Conservation (phyloP, 2,888 invertebrate genomes). For the Leistus spinibarbis region DNA sequence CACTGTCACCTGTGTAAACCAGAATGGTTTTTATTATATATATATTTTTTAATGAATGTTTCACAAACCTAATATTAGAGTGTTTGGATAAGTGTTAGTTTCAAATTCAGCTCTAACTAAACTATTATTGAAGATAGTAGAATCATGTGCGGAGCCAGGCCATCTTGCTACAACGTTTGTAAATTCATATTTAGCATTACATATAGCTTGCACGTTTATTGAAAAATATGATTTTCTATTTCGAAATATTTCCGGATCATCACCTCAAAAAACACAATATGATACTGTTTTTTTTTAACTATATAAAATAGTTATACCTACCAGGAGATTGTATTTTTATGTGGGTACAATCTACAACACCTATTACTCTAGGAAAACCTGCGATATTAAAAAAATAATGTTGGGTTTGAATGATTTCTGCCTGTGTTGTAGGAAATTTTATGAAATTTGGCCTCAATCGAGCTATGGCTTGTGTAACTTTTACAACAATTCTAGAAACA, state of each 20-base stretch:
- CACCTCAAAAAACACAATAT: conserved; percentile 39
- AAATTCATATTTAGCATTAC: neutral
- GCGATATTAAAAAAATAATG: conserved; percentile 10
- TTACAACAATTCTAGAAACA: no score
- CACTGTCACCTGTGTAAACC: no score
- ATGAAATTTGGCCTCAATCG: no score
- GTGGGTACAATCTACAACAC: conserved; percentile 9
- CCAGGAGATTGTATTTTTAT: conserved; percentile 13
- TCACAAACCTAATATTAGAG: neutral
- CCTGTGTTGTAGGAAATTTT: no score
- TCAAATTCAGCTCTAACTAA: neutral
- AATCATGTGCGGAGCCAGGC: neutral
- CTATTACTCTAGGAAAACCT: conserved; percentile 2
- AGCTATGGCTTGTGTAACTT: no score
- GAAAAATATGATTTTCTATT: conserved; percentile 40
- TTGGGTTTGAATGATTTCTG: conserved; percentile 1
- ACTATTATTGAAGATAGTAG: neutral
- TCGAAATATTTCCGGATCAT: conserved; percentile 43
- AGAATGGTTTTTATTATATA: no score
- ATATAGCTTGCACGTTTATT: conserved; percentile 42
- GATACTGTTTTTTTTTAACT: no score
- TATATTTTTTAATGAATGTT: no score
- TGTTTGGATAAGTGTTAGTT: neutral
- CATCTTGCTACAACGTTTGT: neutral
- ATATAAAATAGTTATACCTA: neutral